Evolutionary conservation across 2,113 vertebrate species (phyloP).

Genomic region (Seriola dumerili): DNA sequence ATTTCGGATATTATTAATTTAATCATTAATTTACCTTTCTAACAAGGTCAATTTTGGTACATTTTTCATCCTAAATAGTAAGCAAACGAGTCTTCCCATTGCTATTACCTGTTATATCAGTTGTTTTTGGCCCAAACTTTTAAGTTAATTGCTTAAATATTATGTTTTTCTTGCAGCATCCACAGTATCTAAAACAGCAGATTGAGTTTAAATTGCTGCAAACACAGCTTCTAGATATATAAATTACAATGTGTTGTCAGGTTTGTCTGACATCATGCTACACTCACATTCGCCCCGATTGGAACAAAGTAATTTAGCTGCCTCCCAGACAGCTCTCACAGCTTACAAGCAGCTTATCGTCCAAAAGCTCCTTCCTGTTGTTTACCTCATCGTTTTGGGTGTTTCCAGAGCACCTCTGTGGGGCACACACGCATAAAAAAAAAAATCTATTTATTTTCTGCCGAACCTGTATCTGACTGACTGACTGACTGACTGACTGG

Average conservation of each 20-base stretch:
- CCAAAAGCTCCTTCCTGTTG: slow-evolving; percentile 46
- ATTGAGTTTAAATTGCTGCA: not conserved
- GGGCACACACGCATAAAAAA: slow-evolving; percentile 30
- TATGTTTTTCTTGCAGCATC: not conserved
- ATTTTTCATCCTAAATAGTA: slow-evolving; percentile 3
- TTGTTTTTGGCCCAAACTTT: not conserved
- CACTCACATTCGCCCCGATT: slow-evolving; percentile 38
- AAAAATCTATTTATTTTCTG: slow-evolving; percentile 45
- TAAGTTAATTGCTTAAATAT: not conserved
- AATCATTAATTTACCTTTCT: slow-evolving; percentile 13
- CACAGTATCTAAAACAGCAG: not conserved
- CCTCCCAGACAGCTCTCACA: slow-evolving; percentile 36
- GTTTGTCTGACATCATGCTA: slow-evolving; percentile 22
- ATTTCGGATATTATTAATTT: slow-evolving; percentile 1
- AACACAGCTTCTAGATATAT: not conserved
- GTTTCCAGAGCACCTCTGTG: slow-evolving; percentile 35
- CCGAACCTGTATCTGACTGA: slow-evolving; percentile 22
- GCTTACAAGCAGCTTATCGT: slow-evolving; percentile 60
- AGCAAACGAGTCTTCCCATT: too few species aligned
- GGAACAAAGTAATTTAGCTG: slow-evolving; percentile 57
- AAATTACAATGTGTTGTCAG: not conserved
- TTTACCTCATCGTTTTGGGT: slow-evolving; percentile 49
- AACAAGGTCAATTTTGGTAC: slow-evolving; percentile 7
- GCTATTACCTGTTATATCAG: not conserved
- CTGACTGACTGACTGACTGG: slow-evolving; percentile 14